Conservation (phyloP, 1,140 invertebrate species). For the Saccostrea glomerata region DNA sequence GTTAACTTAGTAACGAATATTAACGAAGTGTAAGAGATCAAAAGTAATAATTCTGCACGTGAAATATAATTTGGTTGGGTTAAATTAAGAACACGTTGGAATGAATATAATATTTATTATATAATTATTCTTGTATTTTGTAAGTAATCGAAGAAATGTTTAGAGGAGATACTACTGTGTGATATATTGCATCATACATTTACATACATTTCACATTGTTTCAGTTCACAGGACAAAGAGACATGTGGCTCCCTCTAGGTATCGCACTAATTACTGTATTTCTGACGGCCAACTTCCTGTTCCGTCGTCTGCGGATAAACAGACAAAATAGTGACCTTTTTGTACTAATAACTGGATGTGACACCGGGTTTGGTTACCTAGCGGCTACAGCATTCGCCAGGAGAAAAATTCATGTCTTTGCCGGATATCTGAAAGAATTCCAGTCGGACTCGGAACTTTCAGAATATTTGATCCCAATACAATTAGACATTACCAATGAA, state of each 20-base stretch:
- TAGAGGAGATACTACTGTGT: too few relatives aligned
- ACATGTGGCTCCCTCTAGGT: background rate
- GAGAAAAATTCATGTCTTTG: slow-evolving; percentile 79
- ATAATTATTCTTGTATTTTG: too few relatives aligned
- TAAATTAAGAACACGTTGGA: too few relatives aligned
- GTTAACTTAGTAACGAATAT: too few relatives aligned
- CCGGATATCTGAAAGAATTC: slow-evolving; percentile 72
- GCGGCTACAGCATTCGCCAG: slow-evolving; percentile 75
- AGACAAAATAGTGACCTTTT: slow-evolving; percentile 35
- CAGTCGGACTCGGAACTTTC: slow-evolving; percentile 40
- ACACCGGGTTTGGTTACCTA: slow-evolving; percentile 80
- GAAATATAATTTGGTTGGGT: too few relatives aligned
- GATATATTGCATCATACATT: too few relatives aligned
- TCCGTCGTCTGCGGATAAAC: background rate
- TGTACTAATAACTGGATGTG: slow-evolving; percentile 80
- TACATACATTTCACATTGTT: too few relatives aligned
- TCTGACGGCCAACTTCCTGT: background rate
- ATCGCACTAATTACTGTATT: background rate
- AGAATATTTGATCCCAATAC: slow-evolving; percentile 48
- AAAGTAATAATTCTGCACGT: too few relatives aligned
- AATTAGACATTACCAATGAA: slow-evolving; percentile 61
- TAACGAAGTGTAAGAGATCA: too few relatives aligned
- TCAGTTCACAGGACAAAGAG: background rate
- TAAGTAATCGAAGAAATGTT: too few relatives aligned
- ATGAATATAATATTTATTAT: too few relatives aligned